A percentile compares a stretch with the other conserved stretches of the same genome.
These are phyloP conservation scores for Ctenomys sociabilis DNA, from an alignment of 2,113 vertebrate genomes.

Conservation along the genomic window DNA sequence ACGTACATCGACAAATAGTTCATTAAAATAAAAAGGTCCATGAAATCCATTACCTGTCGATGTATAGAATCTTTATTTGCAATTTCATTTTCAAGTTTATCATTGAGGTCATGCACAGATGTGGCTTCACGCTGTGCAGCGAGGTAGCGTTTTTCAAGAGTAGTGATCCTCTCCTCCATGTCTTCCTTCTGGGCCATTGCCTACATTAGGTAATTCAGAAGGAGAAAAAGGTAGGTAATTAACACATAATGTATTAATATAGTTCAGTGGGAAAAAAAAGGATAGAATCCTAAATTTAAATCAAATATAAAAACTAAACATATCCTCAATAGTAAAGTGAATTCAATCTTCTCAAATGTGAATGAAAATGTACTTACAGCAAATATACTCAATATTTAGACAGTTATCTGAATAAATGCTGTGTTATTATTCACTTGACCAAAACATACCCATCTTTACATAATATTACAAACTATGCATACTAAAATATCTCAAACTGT, in stretches of 20 bases:
- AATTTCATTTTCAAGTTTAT: constrained; percentile 98
- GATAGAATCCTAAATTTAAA: not conserved
- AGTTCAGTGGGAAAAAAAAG: not conserved
- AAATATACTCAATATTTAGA: not conserved
- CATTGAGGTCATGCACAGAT: constrained; percentile 98
- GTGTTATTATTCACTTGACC: not conserved
- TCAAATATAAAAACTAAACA: not conserved
- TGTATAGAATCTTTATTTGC: constrained; percentile 97
- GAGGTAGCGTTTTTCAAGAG: constrained; percentile 98
- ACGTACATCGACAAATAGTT: not conserved
- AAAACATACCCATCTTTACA: not conserved
- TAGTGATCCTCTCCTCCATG: constrained; percentile 99
- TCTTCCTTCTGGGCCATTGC: constrained; percentile 98
- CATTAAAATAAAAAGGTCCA: not conserved
- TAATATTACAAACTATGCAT: not conserved
- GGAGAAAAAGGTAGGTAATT: not conserved
- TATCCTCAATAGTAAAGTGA: not conserved
- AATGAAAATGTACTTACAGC: not conserved
- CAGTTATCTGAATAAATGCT: not conserved
- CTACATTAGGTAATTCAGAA: constrained; percentile 77
- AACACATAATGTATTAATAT: accelerated
- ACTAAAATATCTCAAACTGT: not conserved
- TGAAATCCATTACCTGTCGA: constrained; percentile 89
- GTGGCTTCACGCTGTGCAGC: constrained; percentile 97
- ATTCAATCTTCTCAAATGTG: not conserved